Evolutionary conservation across 2,113 vertebrate genomes (phyloP), one percentile per base, ranked within the genome.

Genomic region (Anarhynchus alexandrinus): DNA sequence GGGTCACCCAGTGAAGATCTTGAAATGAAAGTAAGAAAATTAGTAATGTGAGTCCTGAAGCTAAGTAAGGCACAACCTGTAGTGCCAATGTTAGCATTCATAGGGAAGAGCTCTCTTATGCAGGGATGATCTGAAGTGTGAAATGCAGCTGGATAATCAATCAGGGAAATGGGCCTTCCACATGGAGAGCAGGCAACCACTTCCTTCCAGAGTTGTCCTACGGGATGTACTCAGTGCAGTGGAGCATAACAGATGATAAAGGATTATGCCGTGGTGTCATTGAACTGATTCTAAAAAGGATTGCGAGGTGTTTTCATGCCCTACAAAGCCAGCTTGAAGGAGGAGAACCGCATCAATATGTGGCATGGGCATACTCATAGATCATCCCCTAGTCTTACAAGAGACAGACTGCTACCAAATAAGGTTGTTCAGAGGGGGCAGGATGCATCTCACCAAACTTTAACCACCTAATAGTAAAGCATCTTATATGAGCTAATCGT

Each of bases 191-290:
- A 89, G 26, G 70, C 65, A 94, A 87, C 49, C 73, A 61, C 66
- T 61, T 79, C 84, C 36, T 19, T 82, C 66, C 43, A 85, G 43
- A 89, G 58, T 5, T 85, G 66, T 94, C 95, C 94, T 85, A 51
- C 66, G 94, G 88, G 93, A 97, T 1, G 1, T 67, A 57, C 52
- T 84, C 77, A 91, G 70, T 17, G 70, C 83, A 89, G 52, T 25
- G 8, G 58, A 94, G 93, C 86, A 42, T 62, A 96, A 76, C 30
- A 65, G 80, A 88, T 91, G 77, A 96, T 76, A 92, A 88, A 96
- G 47, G 69, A 92, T 89, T 95, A 92, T 58, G 65, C 47, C 6
- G 3, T n/a, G 49, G 62, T 94, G 83, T 80, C 91, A 95, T 16
- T 96, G 89, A 95, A 85, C 65, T 43, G 55, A 65, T 70, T 70